phyloP scores from a whole-genome alignment of 2,797 vertebrate genomes.

The Ibycter americanus region DNA sequence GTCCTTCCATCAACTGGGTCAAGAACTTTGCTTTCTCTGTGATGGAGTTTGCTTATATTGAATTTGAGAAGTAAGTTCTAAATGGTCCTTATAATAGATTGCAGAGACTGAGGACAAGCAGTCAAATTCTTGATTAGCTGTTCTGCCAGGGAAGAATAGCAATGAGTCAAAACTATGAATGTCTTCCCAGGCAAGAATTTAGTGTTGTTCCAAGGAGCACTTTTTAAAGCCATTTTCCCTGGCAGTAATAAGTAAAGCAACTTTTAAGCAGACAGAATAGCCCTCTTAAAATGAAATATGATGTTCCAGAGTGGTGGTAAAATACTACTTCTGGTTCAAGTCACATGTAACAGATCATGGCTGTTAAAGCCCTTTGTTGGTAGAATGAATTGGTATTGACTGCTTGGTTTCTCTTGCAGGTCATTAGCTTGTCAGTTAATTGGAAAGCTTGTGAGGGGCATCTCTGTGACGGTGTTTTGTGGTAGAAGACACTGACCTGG shows the following conservation, averaged over 20 bases:
- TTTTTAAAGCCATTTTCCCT: not conserved
- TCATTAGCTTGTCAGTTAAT: conserved; percentile 44
- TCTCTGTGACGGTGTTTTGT: not conserved
- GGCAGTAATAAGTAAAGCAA: not conserved
- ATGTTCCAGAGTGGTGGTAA: conserved; percentile 13
- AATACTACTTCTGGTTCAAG: conserved; percentile 38
- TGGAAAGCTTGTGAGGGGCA: not conserved
- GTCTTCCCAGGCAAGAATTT: not conserved
- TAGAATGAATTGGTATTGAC: conserved; percentile 13
- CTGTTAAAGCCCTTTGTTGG: not conserved
- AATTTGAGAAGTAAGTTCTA: conserved; percentile 14
- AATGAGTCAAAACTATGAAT: not conserved
- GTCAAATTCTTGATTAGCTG: conserved; percentile 34
- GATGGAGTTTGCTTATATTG: not conserved
- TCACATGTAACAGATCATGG: not conserved
- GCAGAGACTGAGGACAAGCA: not conserved
- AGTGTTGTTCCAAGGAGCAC: not conserved
- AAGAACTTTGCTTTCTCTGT: not conserved
- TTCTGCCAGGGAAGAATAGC: conserved; percentile 11
- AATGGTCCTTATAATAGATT: not conserved
- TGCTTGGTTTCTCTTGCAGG: not conserved
- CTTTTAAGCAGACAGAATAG: conserved; percentile 19
- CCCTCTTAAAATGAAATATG: conserved; percentile 26
- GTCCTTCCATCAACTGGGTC: not conserved
- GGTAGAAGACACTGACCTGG: not conserved